phyloP scores from a whole-genome alignment of 2,113 vertebrate genomes.

The Pavo muticus region DNA sequence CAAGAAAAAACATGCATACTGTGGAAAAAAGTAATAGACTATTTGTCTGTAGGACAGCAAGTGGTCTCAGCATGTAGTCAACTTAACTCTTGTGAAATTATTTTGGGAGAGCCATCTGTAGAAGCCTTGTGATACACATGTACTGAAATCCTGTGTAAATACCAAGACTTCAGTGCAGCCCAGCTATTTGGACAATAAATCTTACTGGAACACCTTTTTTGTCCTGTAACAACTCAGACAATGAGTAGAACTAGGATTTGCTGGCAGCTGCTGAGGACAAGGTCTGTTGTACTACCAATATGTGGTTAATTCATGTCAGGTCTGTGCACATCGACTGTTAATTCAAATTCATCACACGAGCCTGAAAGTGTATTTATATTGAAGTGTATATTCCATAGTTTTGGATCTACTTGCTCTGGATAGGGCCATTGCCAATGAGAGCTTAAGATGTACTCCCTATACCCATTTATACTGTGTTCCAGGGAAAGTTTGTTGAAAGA shows the following conservation, averaged over 20 bases:
- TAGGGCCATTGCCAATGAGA: neutral
- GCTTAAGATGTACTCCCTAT: neutral
- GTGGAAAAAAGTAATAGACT: neutral
- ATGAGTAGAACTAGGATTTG: neutral
- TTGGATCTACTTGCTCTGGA: neutral
- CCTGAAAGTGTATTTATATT: neutral
- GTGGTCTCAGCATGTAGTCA: slow-evolving; percentile 35
- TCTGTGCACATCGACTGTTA: neutral
- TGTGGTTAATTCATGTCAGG: neutral
- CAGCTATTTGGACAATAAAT: neutral
- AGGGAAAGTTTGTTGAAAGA: neutral
- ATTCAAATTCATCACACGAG: neutral
- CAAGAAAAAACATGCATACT: neutral
- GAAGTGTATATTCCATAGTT: neutral
- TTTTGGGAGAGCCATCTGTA: slow-evolving; percentile 26
- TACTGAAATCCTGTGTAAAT: neutral
- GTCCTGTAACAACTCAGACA: neutral
- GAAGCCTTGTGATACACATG: neutral
- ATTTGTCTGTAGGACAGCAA: slow-evolving; percentile 30
- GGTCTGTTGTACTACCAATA: neutral
- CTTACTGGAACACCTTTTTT: neutral
- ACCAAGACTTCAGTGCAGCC: neutral
- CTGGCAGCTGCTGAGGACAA: neutral
- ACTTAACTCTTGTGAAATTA: slow-evolving; percentile 32
- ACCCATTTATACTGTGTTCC: neutral